Base-by-base conservation (phyloP, 2,113 vertebrate genomes). In the Irena cyanogastra region DNA sequence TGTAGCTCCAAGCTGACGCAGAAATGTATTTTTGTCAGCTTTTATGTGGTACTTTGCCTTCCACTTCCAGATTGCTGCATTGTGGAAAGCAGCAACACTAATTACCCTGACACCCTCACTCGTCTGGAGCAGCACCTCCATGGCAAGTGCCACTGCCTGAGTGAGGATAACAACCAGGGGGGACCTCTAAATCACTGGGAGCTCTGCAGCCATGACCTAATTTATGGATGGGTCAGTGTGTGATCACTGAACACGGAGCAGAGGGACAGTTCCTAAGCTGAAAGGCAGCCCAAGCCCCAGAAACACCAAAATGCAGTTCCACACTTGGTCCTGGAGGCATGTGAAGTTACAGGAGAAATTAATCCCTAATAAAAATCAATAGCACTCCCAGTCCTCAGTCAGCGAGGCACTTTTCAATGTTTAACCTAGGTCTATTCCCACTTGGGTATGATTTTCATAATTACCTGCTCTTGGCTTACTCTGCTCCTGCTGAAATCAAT, bases 131-230 rank as follows among this genome's bases (percentile, higher is more conserved):
- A 79, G 70, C 31, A 60, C 24, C 56, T 10, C 13, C 19, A 17
- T 5, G 12, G 1, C 18, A 70, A 87, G 56, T 28, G 33, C 28
- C 7, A 3, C 2, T 74, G 42, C 19, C 42, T 16, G 39, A 33
- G 19, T 0, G 30, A 20, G 37, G 57, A 0, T 20, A 52, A 64
- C 47, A 42, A 10, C 6, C 4, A 6, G 5, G 4, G 4, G 0
- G 10, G 10, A 23, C 37, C n/a, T 28, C 68, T 19, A 4, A 39
- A 74, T 10, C 41, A 10, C 16, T 16, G 35, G 39, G 14, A 42
- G 0, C 1, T 16, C 20, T 16, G 15, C 33, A 79, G 12, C 44
- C 20, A 15, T 0, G 1, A 23, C 33, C 49, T 39, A 1, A 20
- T 24, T 21, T 10, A 11, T 4, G 27, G 56, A 39, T 1, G 6